Evolutionary conservation across 2,113 vertebrate genomes (phyloP), one percentile per base, ranked within the genome.

Genomic region (Illadopsis cleaveri): DNA sequence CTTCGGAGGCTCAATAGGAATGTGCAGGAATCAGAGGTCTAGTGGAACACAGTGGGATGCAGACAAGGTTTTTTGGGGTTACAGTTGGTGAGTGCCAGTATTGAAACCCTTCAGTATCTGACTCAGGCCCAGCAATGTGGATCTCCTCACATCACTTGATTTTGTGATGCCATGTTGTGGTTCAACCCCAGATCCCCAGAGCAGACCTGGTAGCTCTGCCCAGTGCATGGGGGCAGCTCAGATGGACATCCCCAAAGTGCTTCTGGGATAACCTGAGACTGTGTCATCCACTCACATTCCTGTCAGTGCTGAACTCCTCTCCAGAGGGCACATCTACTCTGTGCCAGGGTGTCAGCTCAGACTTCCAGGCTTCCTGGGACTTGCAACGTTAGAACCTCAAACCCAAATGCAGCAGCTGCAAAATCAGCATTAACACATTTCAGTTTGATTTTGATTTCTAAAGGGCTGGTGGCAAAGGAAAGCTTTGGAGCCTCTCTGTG

Each of bases 401-500:
- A 4, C 21, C 7, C 53, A 78, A 91, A 60, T 3, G 37, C 68
- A 91, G 50, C 72, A 90, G 77, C 44, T 90, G 84, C 83, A 92
- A 93, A 94, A 33, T 40, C 54, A 70, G 81, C 42, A 24, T 27
- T 73, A 72, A 60, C 0, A 0, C 13, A 1, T 78, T 86, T 64
- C 1, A 0, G 85, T 77, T 94, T 88, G 90, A 62, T 88, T 92
- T 90, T 73, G 50, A 82, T 78, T 89, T 94, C 82, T 71, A 33
- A 94, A 75, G 54, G 61, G 72, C 16, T 89, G 66, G 58, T 48
- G 76, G 84, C 68, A 95, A 72, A 81, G 79, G 33, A 60, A 93
- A 95, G 71, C 90, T 84, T 66, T 70, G 83, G 77, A 90, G 68
- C 57, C 57, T 95, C 66, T 76, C 79, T 61, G 71, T 25, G 57